phyloP scores from a whole-genome alignment of 2,888 invertebrate species.

The Oxyscelio sp. region DNA sequence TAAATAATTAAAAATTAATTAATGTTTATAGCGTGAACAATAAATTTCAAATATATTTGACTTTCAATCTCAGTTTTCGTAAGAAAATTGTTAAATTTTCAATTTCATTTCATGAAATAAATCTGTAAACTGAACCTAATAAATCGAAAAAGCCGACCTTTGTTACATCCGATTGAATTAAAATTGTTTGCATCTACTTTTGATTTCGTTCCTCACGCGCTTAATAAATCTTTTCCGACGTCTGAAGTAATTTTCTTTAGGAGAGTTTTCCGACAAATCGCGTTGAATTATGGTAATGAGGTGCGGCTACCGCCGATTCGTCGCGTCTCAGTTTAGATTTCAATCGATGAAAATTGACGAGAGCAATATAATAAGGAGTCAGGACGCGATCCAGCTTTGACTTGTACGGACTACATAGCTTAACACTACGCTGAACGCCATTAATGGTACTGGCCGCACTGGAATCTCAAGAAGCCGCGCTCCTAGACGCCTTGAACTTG shows the following conservation, averaged over 20 bases:
- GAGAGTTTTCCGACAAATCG: slow-evolving; percentile 32
- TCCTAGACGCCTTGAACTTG: slow-evolving; percentile 76
- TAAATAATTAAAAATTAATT: too few species aligned
- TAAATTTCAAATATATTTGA: too few species aligned
- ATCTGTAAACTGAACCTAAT: too few species aligned
- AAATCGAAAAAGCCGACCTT: neutral
- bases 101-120: too few species aligned
- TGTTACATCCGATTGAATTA: neutral
- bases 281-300: slow-evolving; percentile 13
- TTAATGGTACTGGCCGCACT: slow-evolving; percentile 73
- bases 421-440: slow-evolving; percentile 72
- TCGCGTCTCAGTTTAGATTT: slow-evolving; percentile 47
- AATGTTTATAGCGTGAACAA: too few species aligned
- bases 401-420: slow-evolving; percentile 68
- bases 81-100: too few species aligned
- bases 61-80: too few species aligned
- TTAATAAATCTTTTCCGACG: neutral
- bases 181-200: neutral
- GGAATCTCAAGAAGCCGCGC: slow-evolving; percentile 74
- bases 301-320: slow-evolving; percentile 9
- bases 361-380: slow-evolving; percentile 7
- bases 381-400: slow-evolving; percentile 44
- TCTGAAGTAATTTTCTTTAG: neutral
- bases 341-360: slow-evolving; percentile 32
- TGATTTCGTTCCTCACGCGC: neutral